Base-by-base conservation (phyloP, 2,113 vertebrate species). In the Prolemur simus region DNA sequence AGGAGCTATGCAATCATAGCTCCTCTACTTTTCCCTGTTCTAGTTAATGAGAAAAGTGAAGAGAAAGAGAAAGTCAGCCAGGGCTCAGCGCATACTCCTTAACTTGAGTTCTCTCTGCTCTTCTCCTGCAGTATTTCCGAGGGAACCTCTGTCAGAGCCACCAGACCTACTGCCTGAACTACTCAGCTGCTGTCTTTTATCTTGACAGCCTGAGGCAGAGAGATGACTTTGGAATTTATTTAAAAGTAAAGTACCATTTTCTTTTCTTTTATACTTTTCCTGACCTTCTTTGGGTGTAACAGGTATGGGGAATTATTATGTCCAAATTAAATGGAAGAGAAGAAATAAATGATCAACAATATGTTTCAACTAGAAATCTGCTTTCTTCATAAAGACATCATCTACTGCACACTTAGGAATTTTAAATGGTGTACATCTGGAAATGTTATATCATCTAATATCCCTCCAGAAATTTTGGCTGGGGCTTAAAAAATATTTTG, bases 111-210 rank as follows among this genome's bases (percentile, higher is more conserved):
- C 12, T 39, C 42, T 42, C 5, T 45, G 47, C 73, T 68, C 37
- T 13, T 34, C 91, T 98, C 86, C 98, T 94, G 96, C 96, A 98
- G 97, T 98, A 99, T 73, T 99, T 99, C 98, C 98, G 97, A 89
- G 99, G 99, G 64, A 98, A 98, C 93, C 98, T 99, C 78, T 99
- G 99, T 96, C 99, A 99, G 97, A 99, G 98, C 95, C 99, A 99
- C 92, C 99, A 99, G 98, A 99, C 99, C 91, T 99, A 99, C 98
- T 99, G 99, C 97, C 99, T 99, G 94, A 99, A 99, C 97, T 99
- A 99, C 97, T 98, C 99, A 20, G 98, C 99, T 0, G 99, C 99
- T 91, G 93, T 99, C 92, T 98, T 99, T 98, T 99, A 99, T 98
- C 98, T 99, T 97, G 99, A 99, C 98, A 99, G 96, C 89, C 98